Evolutionary conservation across 1,140 invertebrate species (phyloP).

Genomic region (Diplogasteroides magnus): DNA sequence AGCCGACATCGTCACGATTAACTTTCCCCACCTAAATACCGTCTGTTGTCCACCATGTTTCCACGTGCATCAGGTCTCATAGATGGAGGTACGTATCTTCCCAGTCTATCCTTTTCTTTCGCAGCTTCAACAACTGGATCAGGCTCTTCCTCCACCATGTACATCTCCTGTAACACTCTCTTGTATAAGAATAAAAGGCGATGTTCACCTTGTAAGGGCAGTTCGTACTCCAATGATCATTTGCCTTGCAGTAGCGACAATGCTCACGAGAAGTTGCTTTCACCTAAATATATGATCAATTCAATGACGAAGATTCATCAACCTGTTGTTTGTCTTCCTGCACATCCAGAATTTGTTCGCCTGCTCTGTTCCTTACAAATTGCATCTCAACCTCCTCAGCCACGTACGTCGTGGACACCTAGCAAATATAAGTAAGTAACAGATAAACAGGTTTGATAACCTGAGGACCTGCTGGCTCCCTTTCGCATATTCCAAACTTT

Average conservation of each 20-base stretch:
- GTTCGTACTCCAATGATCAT: conserved; percentile 52
- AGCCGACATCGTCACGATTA: conserved; percentile 20
- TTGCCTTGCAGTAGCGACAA: conserved; percentile 52
- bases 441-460: conserved; percentile 46
- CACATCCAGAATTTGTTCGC: conserved; percentile 49
- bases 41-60: conserved; percentile 5
- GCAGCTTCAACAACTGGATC: conserved; percentile 22
- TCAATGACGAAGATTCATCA: conserved; percentile 23
- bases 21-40: not conserved
- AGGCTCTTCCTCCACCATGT: conserved; percentile 36
- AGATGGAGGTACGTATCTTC: conserved; percentile 40
- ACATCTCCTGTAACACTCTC: conserved; percentile 47
- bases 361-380: conserved; percentile 57
- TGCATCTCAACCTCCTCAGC: conserved; percentile 93
- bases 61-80: conserved; percentile 30
- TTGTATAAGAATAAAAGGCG: not conserved
- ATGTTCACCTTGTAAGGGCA: conserved; percentile 50
- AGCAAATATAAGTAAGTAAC: not conserved
- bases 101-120: not conserved
- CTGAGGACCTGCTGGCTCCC: conserved; percentile 88
- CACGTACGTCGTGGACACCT: conserved; percentile 81
- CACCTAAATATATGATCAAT: not conserved
- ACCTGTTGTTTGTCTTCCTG: conserved; percentile 38
- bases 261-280: conserved; percentile 37
- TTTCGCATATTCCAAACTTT: conserved; percentile 83